Evolutionary conservation across 2,888 invertebrate genomes (phyloP), one percentile per base, ranked within the genome.

Genomic region (Adela reaumurella): DNA sequence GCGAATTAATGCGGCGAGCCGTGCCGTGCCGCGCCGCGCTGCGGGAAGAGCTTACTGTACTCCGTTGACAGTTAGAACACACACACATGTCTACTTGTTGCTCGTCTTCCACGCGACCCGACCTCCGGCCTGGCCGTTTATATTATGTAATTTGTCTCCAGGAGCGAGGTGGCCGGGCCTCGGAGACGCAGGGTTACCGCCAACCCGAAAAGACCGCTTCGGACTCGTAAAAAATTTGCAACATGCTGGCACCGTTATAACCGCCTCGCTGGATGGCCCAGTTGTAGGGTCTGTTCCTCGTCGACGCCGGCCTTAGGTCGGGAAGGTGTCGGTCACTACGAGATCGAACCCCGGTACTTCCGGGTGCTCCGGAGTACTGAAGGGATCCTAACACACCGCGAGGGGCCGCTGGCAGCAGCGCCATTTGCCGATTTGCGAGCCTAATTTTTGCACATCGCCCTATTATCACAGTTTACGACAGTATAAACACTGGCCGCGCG

Each of bases 201-300:
- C 35, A 35, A 35, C 8, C 11, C 35, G n/a, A 14, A 14, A 3
- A 8, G 35, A 11, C 77, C 79, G 76, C 78, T 77, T 70, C 70
- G 14, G 14, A 35, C 3, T 14, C 35, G 35, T 35, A 79, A 80
- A 78, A 80, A 80, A 80, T 79, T 80, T 77, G 77, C 79, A 77
- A 79, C 78, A 79, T 78, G 79, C 76, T 78, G 79, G 77, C 79
- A 80, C 79, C 79, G 79, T 80, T 80, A 80, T 74, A 74, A 73
- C 76, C 76, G 79, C 78, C 79, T 74, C 73, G 74, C 73, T 76
- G 79, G 78, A 76, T 76, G 79, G 72, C 73, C 78, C 70, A 76
- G 70, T 74, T 79, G 76, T 69, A 71, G 70, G 68, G 69, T 64
- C 71, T 70, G 66, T 63, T 8, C 35, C 35, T 35, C n/a, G 11